Percentiles rank a stretch among this genome's conserved stretches.
Evolutionary conservation across 2,888 invertebrate species (phyloP).

Genomic region (Drosophila mettleri): DNA sequence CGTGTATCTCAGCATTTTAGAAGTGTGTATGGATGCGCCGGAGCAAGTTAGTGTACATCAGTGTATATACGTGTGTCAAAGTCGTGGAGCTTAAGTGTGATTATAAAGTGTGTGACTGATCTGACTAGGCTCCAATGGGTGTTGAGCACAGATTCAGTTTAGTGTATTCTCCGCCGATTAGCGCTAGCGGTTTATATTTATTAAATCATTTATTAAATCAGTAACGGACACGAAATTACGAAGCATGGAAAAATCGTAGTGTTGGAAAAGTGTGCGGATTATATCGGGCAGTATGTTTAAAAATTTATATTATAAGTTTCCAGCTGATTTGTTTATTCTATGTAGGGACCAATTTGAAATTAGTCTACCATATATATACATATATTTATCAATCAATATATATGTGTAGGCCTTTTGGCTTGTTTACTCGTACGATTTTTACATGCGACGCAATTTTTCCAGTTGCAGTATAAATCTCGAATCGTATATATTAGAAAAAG

Average conservation of each 20-base stretch:
- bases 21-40: constrained; percentile 4
- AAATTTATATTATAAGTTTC: neutral
- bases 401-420: neutral
- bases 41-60: too few relatives aligned
- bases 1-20: constrained; percentile 23
- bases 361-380: neutral
- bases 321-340: constrained; percentile 49
- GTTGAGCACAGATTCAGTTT: constrained; percentile 17
- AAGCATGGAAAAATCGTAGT: constrained; percentile 49
- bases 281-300: neutral
- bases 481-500: constrained; percentile 41
- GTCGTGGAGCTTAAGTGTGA: too few relatives aligned
- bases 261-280: constrained; percentile 1
- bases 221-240: too few relatives aligned
- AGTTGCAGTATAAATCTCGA: constrained; percentile 2
- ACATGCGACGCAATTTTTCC: constrained; percentile 40
- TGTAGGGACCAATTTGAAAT: neutral
- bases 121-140: constrained; percentile 47
- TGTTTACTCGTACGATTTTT: constrained; percentile 61
- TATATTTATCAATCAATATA: neutral
- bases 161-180: too few relatives aligned
- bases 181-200: too few relatives aligned
- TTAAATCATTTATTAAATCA: too few relatives aligned
- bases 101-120: neutral
- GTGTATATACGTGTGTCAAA: constrained; percentile 2